Conservation (phyloP, 2,113 vertebrate species). For the Laterallus jamaicensis region DNA sequence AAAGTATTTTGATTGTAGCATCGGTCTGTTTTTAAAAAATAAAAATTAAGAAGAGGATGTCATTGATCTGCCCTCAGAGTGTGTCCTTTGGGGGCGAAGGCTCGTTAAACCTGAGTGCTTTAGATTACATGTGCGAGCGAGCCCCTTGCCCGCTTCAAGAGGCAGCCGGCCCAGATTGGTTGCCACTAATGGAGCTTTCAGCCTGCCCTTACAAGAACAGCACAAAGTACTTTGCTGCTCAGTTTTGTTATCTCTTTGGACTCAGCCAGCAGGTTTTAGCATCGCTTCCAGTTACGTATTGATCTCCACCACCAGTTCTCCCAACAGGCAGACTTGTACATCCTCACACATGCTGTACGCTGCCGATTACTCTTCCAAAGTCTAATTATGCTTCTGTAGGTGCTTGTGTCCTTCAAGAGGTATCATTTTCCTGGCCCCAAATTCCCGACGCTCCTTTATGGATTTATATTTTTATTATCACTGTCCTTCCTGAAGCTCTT, state of each 20-base stretch:
- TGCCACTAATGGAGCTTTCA: neutral
- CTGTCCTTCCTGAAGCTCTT: neutral
- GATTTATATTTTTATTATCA: neutral
- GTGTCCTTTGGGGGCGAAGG: neutral
- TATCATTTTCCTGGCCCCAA: neutral
- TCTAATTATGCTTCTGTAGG: conserved; percentile 10
- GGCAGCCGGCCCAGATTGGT: neutral
- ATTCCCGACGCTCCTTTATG: conserved; percentile 6
- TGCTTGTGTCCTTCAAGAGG: conserved; percentile 15
- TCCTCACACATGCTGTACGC: neutral
- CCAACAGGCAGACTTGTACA: neutral
- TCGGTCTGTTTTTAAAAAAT: neutral
- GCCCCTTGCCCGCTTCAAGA: neutral
- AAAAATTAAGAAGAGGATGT: neutral
- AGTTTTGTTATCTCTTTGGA: neutral
- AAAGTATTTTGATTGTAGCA: neutral
- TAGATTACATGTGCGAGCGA: neutral
- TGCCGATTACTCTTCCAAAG: neutral
- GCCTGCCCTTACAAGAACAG: neutral
- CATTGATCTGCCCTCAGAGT: neutral
- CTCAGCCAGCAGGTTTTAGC: neutral
- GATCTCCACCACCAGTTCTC: neutral
- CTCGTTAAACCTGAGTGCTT: neutral
- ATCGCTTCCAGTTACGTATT: neutral
- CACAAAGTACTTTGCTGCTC: neutral